phyloP scores from a whole-genome alignment of 2,113 vertebrate species.

The Centropristis striata region DNA sequence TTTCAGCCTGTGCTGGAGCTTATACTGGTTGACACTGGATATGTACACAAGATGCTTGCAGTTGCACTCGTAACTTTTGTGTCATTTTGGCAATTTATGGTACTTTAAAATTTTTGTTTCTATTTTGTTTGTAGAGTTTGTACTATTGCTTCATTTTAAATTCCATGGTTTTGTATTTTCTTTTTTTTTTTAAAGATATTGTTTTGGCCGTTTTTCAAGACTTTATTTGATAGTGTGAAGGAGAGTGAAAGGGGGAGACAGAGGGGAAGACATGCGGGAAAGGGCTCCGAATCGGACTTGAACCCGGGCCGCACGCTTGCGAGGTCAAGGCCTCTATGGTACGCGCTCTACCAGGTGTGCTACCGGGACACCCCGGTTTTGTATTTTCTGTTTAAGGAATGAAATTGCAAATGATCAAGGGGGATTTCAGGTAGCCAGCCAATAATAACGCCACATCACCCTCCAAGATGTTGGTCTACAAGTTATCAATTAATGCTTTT shows the following conservation, averaged over 20 bases:
- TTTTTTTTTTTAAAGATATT: no score
- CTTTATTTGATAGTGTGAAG: no score
- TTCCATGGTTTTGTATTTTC: slow-evolving; percentile 10
- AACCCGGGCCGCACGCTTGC: no score
- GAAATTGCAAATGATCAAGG: slow-evolving; percentile 9
- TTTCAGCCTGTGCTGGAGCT: not conserved
- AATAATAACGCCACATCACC: not conserved
- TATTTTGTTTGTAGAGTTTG: slow-evolving; percentile 16
- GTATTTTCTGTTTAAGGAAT: slow-evolving; percentile 10
- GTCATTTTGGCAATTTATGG: not conserved
- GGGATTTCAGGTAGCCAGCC: not conserved
- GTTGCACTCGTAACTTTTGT: slow-evolving; percentile 24
- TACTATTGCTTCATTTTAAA: slow-evolving; percentile 18
- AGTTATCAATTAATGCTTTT: slow-evolving; percentile 27
- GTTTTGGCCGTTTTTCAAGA: no score
- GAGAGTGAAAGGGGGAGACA: no score
- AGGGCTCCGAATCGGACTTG: no score
- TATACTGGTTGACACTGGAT: slow-evolving; percentile 8
- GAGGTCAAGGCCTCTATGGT: no score
- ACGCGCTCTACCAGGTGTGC: no score
- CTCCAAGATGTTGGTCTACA: not conserved
- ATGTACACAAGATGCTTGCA: not conserved
- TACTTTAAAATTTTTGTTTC: not conserved
- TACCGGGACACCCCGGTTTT: no score
- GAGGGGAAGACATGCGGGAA: no score